Base-by-base conservation (phyloP, 2,888 invertebrate genomes). In the Drosophila birchii region DNA sequence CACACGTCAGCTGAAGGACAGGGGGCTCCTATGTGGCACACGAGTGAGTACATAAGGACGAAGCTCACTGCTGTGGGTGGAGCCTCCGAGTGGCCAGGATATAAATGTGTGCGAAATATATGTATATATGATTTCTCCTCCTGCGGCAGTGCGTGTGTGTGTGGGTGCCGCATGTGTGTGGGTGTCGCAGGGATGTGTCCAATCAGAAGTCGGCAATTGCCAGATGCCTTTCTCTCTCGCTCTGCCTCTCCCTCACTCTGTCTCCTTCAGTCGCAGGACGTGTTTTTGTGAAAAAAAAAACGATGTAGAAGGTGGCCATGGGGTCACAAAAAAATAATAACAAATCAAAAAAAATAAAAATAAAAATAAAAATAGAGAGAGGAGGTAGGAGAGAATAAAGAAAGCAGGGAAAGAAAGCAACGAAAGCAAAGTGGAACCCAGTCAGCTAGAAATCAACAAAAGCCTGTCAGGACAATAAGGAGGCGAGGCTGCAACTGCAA, bases 391-490 rank as follows among this genome's bases (percentile, higher is more conserved):
- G 54, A 51, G 26, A 32, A 39, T 12, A 26, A 32, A 32, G 8
- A 49, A 51, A 32, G 23, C n/a, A 36, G 38, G 49, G 74, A 67
- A 54, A 9, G 23, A 18, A 23, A 29, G 67, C 39, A 57, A 54
- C 41, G 78, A 70, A n/a, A n/a, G 68, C 68, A 9, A 23, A 23
- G 69, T 70, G 61, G 74, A 62, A 84, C 73, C 60, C 84, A 83
- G 74, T 81, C 79, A 84, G 75, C 84, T 75, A 76, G 85, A 83
- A 83, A 83, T 81, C 79, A 84, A 81, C 79, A 86, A 81, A 83
- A 76, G 71, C 78, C 72, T 69, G 73, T 66, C 70, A 72, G 76
- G 81, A 79, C 76, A 53, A 75, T 49, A 55, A 54, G 11, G 16
- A 47, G 47, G 44, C 36, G 26, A 29, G 23, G 32, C 34, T 20